Base-by-base conservation (phyloP, 2,113 vertebrate genomes). In the Craseonycteris thonglongyai region DNA sequence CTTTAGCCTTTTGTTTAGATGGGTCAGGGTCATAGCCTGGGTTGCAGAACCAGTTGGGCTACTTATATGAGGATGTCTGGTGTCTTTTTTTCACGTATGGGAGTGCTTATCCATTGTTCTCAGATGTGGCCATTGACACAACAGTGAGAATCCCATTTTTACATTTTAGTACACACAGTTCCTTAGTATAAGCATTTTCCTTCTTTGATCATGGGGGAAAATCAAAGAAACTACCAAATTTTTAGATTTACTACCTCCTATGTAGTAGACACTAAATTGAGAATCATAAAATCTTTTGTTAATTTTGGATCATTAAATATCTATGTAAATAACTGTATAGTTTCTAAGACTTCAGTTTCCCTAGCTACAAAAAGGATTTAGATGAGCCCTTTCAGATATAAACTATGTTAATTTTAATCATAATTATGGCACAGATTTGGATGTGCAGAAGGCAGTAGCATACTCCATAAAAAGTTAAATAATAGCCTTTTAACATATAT, bases 311-410 rank as follows among this genome's bases (percentile, higher is more conserved):
- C 5, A 85, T 75, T 84, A 69, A 76, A 69, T 81, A 7, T 87
- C 30, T 86, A 81, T 68, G 35, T n/a, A 86, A 82, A 63, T n/a
- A 91, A 69, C 33, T 92, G n/a, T n/a, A 54, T 80, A 84, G 35
- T 76, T 75, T 61, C 21, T 69, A 93, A 75, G 59, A 42, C 28
- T 24, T 95, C 54, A 58, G 28, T 28, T 82, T 85, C 59, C 79
- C 90, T 93, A 93, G 88, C 42, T 90, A 68, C 76, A 69, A 81
- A 93, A 96, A 69, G 6, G 30, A 45, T 75, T 84, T 58, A 45
- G 22, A 58, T 59, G 33, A 68, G 12, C 45, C 59, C 42, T 93
- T 89, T 54, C 28, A 83, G n/a, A 63, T 72, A 45, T 38, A 79
- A 84, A 19, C 49, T 85, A 7, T 54, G 78, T 56, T 89, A 84